Evolutionary conservation across 2,797 vertebrate genomes (phyloP), one percentile per base, ranked within the genome.

Genomic region (Ciconia nigra): DNA sequence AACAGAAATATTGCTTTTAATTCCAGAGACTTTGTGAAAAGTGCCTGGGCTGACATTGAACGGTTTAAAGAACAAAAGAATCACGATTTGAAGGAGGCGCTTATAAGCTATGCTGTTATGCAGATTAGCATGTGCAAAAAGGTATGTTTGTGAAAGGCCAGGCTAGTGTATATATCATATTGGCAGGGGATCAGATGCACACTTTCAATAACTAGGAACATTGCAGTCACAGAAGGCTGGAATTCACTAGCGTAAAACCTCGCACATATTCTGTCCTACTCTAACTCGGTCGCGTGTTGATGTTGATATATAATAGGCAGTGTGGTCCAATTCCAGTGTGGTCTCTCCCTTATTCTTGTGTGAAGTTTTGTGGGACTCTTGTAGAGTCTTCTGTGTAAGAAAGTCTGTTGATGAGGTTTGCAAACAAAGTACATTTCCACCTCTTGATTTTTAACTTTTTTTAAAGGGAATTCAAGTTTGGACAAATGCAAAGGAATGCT

Each of bases 71-170:
- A 99, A 81, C 99, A 99, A 94, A 99, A 99, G 97, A 99, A 99
- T 94, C 98, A 97, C 17, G 99, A 99, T 87, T 97, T 99, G 89
- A 98, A 98, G 93, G 99, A 99, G 78, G 99, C 99, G 2, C 98
- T 99, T 67, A 98, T 99, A 93, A 99, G 98, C 96, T 99, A 99
- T 16, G 99, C 99, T 5, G 98, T 99, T 58, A 99, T 99, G 99
- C 99, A 99, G 92, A 99, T 99, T 91, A 99, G 98, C 97, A 99
- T 99, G 99, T 99, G 99, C 96, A 99, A 99, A 98, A 99, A 99
- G 99, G 99, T 99, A 95, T 0, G 98, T 90, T 51, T 57, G 55
- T 55, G 58, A 33, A 37, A 22, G 70, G 62, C 69, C 59, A 18
- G 72, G 67, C 63, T 41, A 6, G 15, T 29, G 25, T 28, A 2